These are phyloP conservation scores for Microcaecilia unicolor DNA, from an alignment of 2,797 vertebrate species.

Conservation along the genomic window DNA sequence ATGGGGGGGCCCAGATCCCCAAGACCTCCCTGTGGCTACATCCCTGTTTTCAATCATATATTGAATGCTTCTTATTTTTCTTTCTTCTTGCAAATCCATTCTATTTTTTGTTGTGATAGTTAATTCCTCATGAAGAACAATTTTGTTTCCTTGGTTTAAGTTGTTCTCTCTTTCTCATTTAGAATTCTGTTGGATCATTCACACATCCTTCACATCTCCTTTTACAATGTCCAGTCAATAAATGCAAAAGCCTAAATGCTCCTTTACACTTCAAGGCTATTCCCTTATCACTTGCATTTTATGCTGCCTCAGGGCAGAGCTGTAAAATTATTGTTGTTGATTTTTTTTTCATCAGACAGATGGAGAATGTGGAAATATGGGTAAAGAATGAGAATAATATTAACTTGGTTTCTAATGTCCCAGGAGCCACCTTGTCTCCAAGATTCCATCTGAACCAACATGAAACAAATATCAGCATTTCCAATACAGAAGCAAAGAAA, in stretches of 20 bases:
- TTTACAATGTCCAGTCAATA: conserved; percentile 39
- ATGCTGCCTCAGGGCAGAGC: conserved; percentile 41
- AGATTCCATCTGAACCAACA: conserved; percentile 19
- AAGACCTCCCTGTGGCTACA: too few species aligned
- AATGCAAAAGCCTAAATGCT: conserved; percentile 31
- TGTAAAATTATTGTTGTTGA: conserved; percentile 40
- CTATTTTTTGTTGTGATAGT: too few species aligned
- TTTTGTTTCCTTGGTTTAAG: too few species aligned
- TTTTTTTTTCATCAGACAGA: conserved; percentile 22
- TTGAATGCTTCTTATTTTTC: too few species aligned
- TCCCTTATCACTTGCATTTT: conserved; percentile 42
- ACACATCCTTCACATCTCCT: conserved; percentile 42
- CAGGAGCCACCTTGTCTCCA: too few species aligned
- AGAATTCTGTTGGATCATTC: conserved; percentile 46
- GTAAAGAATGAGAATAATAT: conserved; percentile 39
- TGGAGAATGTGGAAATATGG: conserved; percentile 45
- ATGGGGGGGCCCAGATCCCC: too few species aligned
- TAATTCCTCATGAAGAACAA: too few species aligned
- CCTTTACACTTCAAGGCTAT: conserved; percentile 39
- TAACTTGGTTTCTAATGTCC: too few species aligned
- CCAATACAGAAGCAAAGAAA: conserved; percentile 18
- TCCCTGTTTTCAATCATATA: too few species aligned
- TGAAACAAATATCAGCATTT: conserved; percentile 15
- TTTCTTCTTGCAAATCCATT: too few species aligned
- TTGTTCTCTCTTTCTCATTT: too few species aligned